These are phyloP conservation scores for Rhynchomys soricoides DNA, from an alignment of 2,113 vertebrate genomes.

Conservation along the genomic window DNA sequence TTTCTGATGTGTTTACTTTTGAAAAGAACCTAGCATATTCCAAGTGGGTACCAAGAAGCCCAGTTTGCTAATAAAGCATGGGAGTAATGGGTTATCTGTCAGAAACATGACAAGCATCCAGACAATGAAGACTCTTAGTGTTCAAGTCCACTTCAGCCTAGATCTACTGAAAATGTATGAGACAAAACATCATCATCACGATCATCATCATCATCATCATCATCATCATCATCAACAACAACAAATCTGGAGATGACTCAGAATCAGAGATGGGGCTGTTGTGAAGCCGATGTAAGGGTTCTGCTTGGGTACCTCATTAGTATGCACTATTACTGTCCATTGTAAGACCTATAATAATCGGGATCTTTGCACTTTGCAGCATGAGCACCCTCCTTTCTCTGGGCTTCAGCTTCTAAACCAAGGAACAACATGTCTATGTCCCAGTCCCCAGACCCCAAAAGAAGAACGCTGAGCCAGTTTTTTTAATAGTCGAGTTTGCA, in stretches of 20 bases:
- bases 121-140: neutral
- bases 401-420: neutral
- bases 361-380: neutral
- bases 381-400: neutral
- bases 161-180: conserved; percentile 28
- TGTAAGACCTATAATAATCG: neutral
- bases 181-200: neutral
- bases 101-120: neutral
- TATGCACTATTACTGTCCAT: neutral
- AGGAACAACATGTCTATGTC: neutral
- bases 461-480: conserved; percentile 42
- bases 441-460: neutral
- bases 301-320: neutral
- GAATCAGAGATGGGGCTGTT: neutral
- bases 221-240: too few relatives aligned
- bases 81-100: neutral
- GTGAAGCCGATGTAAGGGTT: neutral
- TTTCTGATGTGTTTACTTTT: conserved; percentile 27
- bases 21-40: conserved; percentile 32
- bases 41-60: neutral
- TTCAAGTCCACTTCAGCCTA: conserved; percentile 9
- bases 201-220: too few relatives aligned
- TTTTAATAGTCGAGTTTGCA: neutral
- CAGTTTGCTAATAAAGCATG: neutral
- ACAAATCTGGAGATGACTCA: conserved; percentile 4